Conservation (phyloP, 2,797 vertebrate genomes). For the Anableps anableps region DNA sequence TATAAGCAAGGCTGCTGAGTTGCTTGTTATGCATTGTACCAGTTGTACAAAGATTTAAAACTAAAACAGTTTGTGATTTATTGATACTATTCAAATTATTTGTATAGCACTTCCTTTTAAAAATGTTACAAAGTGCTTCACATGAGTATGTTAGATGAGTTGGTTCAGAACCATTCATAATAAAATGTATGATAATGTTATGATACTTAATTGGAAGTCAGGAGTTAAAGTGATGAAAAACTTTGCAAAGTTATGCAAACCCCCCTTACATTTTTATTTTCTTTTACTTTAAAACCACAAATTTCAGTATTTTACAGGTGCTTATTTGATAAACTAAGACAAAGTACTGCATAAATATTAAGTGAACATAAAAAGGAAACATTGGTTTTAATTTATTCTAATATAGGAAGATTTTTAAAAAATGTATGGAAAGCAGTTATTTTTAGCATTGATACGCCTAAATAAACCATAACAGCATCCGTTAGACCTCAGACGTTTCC, state of each 20-base stretch:
- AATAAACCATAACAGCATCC: background rate
- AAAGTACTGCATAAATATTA: background rate
- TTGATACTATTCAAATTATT: slow-evolving; percentile 24
- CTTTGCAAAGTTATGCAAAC: background rate
- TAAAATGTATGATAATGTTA: background rate
- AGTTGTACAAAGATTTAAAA: slow-evolving; percentile 67
- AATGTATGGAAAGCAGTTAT: background rate
- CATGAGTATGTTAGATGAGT: background rate
- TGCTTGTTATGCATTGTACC: slow-evolving; percentile 74
- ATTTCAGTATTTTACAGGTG: background rate
- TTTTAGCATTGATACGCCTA: background rate
- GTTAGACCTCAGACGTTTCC: background rate
- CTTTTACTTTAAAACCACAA: background rate
- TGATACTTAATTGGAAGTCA: slow-evolving; percentile 67
- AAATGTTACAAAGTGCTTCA: slow-evolving; percentile 13
- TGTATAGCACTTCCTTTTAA: slow-evolving; percentile 1
- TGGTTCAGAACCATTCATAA: background rate
- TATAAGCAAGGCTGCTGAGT: slow-evolving; percentile 67
- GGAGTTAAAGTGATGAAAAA: slow-evolving; percentile 73
- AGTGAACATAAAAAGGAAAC: background rate
- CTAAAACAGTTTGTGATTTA: slow-evolving; percentile 64
- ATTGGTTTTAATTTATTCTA: background rate
- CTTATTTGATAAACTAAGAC: background rate
- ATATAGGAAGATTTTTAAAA: background rate
- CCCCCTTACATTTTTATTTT: background rate